Conservation (phyloP, 1,140 invertebrate genomes). For the Heterodera carotae region DNA sequence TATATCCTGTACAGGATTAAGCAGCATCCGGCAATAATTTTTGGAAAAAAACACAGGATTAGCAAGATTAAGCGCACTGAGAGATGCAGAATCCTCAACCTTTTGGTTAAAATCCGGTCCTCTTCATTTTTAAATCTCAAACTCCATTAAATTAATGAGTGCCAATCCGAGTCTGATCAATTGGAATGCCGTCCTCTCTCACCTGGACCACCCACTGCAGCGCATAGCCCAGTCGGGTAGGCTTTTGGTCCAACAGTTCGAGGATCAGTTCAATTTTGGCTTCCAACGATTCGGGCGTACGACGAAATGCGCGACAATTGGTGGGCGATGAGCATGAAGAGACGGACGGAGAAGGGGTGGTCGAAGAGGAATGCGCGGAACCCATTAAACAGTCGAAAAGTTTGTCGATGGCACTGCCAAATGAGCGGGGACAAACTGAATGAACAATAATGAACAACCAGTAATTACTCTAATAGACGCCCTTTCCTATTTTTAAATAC, state of each 20-base stretch:
- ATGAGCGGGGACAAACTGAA: conserved; percentile 10
- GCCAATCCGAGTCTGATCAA: too few species aligned
- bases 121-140: too few species aligned
- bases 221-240: conserved; percentile 45
- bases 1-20: too few species aligned
- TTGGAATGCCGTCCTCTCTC: conserved; percentile 34
- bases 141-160: too few species aligned
- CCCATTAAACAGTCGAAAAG: conserved; percentile 21
- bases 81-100: too few species aligned
- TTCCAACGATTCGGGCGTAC: conserved; percentile 16
- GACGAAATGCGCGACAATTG: neutral
- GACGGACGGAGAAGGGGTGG: conserved; percentile 23
- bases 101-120: too few species aligned
- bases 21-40: too few species aligned
- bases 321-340: conserved; percentile 26
- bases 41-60: too few species aligned
- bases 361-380: conserved; percentile 23
- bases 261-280: conserved; percentile 20
- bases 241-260: conserved; percentile 19
- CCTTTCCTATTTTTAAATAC: too few species aligned
- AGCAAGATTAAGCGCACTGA: too few species aligned
- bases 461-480: too few species aligned
- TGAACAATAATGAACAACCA: neutral
- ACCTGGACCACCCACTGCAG: conserved; percentile 54
- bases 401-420: conserved; percentile 12